These are phyloP conservation scores for Malaclemys terrapin DNA, from an alignment of 2,113 vertebrate species.

Conservation along the genomic window DNA sequence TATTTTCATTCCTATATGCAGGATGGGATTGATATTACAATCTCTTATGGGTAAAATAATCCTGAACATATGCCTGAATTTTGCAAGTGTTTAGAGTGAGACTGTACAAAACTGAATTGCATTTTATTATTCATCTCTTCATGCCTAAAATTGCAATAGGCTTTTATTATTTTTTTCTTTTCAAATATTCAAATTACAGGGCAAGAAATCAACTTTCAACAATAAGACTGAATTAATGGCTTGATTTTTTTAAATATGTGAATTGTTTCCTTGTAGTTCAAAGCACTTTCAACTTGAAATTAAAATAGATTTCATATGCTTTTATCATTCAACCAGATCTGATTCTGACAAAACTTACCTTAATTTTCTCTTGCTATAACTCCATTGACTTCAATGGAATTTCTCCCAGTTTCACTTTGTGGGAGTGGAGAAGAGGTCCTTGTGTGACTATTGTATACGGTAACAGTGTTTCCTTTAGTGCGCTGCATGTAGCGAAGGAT, in stretches of 20 bases:
- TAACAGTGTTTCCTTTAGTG: neutral
- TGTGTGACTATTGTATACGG: neutral
- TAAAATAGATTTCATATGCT: neutral
- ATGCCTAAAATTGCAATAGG: neutral
- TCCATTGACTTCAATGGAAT: neutral
- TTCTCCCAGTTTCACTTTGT: neutral
- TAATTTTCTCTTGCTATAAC: neutral
- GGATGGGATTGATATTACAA: neutral
- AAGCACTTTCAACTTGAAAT: neutral
- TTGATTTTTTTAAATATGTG: neutral
- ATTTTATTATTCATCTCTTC: neutral
- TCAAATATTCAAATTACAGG: neutral
- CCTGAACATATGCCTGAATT: neutral
- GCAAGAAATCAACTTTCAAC: neutral
- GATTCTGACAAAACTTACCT: neutral
- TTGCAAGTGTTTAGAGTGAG: neutral
- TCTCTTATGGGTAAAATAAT: rapidly evolving
- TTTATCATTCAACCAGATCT: neutral
- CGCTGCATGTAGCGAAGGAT: neutral
- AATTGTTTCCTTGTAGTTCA: neutral
- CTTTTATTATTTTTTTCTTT: neutral
- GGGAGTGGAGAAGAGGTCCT: neutral
- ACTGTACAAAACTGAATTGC: neutral
- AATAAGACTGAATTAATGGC: neutral
- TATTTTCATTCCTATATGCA: neutral